Percentiles rank a stretch among this genome's conserved stretches.
Conservation (phyloP, 2,113 vertebrate species). For the Tachysurus fulvidraco region DNA sequence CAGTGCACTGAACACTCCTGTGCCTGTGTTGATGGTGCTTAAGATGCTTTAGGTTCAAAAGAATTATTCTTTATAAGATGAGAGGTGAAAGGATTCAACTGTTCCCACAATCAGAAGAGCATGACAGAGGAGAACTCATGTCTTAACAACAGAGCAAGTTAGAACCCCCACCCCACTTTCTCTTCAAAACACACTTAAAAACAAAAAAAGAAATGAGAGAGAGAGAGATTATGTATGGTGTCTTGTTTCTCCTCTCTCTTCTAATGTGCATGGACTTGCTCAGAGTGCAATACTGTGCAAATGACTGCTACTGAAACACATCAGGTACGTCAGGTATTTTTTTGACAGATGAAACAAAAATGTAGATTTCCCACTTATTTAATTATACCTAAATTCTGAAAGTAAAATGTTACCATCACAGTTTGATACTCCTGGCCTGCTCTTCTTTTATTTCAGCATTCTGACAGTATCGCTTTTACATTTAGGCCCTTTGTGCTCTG, state of each 20-base stretch:
- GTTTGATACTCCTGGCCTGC: not conserved
- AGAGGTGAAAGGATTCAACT: slow-evolving; percentile 21
- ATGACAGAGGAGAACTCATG: slow-evolving; percentile 2
- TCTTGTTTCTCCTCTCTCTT: not conserved
- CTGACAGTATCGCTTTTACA: not conserved
- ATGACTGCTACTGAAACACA: not conserved
- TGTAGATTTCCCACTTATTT: not conserved
- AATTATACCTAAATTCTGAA: not conserved
- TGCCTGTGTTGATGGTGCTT: slow-evolving; percentile 1
- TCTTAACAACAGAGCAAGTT: not conserved
- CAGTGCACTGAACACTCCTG: not conserved
- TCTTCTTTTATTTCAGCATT: not conserved
- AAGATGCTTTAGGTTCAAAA: slow-evolving; percentile 22
- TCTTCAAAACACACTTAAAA: not conserved
- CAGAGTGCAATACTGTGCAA: not conserved
- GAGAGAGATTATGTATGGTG: not conserved
- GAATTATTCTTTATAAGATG: slow-evolving; percentile 13
- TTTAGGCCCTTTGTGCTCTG: not conserved
- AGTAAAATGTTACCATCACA: not conserved
- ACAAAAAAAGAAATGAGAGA: not conserved
- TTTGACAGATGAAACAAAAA: not conserved
- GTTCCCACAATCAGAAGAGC: slow-evolving; percentile 14
- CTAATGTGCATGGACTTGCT: not conserved
- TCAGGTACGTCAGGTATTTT: not conserved
- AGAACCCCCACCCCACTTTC: not conserved